Percentiles rank a stretch among this genome's conserved stretches.
Conservation (phyloP, 2,797 vertebrate genomes). For the Rhinoraja longicauda region DNA sequence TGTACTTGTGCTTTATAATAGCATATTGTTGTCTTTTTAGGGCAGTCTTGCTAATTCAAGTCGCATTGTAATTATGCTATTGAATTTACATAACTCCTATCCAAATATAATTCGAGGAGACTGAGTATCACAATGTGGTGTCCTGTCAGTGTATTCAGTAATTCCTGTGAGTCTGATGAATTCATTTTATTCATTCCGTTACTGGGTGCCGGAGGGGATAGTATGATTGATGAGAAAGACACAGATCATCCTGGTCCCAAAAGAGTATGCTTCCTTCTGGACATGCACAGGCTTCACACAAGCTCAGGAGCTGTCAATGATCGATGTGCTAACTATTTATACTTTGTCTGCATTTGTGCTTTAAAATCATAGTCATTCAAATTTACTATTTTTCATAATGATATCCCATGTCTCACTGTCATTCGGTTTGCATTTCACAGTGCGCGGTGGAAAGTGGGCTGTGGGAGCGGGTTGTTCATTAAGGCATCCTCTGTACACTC, state of each 20-base stretch:
- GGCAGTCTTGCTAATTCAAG: neutral
- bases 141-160: neutral
- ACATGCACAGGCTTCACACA: neutral
- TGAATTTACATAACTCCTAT: neutral
- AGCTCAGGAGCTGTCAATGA: neutral
- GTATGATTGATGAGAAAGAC: neutral
- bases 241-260: neutral
- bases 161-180: neutral
- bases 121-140: neutral
- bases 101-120: neutral
- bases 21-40: neutral
- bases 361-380: neutral
- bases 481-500: neutral
- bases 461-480: neutral
- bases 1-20: neutral
- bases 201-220: neutral
- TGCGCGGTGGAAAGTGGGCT: neutral
- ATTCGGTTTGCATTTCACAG: neutral
- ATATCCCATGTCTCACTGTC: neutral
- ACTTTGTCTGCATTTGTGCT: neutral
- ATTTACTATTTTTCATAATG: neutral
- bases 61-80: neutral
- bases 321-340: neutral
- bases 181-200: constrained; percentile 8
- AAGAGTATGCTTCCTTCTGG: neutral